phyloP scores from a whole-genome alignment of 2,888 invertebrate species.

The Thalpophila matura region DNA sequence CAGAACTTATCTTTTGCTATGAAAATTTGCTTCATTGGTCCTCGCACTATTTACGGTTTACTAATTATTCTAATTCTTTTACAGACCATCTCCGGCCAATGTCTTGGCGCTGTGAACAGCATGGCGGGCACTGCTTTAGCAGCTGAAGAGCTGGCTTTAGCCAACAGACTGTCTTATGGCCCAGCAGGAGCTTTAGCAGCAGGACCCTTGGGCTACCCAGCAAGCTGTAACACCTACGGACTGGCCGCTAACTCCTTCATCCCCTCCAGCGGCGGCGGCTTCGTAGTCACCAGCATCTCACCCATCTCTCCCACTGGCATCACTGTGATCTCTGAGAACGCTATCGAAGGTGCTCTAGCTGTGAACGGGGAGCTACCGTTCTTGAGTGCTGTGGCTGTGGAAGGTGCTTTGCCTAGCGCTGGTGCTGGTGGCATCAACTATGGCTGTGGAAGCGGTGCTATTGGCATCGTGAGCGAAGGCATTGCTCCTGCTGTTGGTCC shows the following conservation, averaged over 20 bases:
- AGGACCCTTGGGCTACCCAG: too few relatives aligned
- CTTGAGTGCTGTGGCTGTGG: conserved; percentile 63
- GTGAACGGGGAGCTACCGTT: conserved; percentile 65
- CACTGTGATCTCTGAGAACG: conserved; percentile 64
- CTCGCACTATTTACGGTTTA: too few relatives aligned
- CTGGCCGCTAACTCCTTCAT: conserved; percentile 19
- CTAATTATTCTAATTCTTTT: too few relatives aligned
- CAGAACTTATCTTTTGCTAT: too few relatives aligned
- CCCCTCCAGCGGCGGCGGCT: conserved; percentile 60
- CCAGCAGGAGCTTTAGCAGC: conserved; percentile 15
- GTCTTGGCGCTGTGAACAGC: conserved; percentile 38
- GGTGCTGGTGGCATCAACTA: conserved; percentile 72
- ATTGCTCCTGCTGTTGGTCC: conserved; percentile 34
- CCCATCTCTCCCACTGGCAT: conserved; percentile 72
- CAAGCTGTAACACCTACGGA: too few relatives aligned
- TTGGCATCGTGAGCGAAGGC: conserved; percentile 67
- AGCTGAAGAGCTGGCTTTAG: conserved; percentile 52
- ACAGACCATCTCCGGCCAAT: conserved; percentile 27
- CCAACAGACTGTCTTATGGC: conserved; percentile 17
- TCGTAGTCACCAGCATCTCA: conserved; percentile 65
- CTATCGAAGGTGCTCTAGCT: conserved; percentile 61
- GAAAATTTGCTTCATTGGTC: too few relatives aligned
- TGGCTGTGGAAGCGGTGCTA: conserved; percentile 70
- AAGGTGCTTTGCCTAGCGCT: conserved; percentile 64
- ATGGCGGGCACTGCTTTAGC: conserved; percentile 18